A percentile compares a stretch with the other conserved stretches of the same genome.
Conservation (phyloP, 53 echinoderm and acorn worm species). For the Holothuria scabra region DNA sequence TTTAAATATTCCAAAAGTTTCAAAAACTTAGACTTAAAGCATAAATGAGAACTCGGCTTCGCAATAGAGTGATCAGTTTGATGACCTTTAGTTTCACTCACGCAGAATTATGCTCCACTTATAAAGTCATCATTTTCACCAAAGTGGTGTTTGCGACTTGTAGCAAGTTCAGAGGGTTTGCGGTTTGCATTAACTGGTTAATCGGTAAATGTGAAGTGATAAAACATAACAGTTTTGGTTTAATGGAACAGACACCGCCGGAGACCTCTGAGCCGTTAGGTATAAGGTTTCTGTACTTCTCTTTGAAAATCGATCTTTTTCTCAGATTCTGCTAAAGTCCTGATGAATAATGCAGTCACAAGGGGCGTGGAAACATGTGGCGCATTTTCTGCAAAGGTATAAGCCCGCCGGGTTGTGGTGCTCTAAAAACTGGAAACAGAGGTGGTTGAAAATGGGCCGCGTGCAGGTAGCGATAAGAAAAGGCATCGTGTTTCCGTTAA, state of each 20-base stretch:
- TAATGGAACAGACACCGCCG: conserved; percentile 22
- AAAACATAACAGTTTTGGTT: conserved; percentile 27
- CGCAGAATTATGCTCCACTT: too few species aligned
- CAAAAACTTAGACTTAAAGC: too few species aligned
- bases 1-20: too few species aligned
- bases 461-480: conserved; percentile 33
- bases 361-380: conserved; percentile 34
- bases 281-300: conserved; percentile 1
- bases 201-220: neutral
- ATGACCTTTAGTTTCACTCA: too few species aligned
- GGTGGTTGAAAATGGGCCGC: conserved; percentile 31
- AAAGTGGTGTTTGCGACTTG: too few species aligned
- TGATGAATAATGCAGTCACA: conserved; percentile 16
- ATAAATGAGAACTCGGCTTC: too few species aligned
- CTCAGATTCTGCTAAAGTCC: neutral
- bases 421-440: conserved; percentile 10
- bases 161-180: too few species aligned
- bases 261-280: conserved; percentile 5
- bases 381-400: neutral
- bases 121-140: too few species aligned
- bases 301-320: conserved; percentile 10
- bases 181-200: too few species aligned
- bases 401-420: conserved; percentile 36
- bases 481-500: conserved; percentile 25
- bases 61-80: too few species aligned